These are phyloP conservation scores for Tineola bisselliella DNA, from an alignment of 2,888 invertebrate genomes.

Conservation along the genomic window DNA sequence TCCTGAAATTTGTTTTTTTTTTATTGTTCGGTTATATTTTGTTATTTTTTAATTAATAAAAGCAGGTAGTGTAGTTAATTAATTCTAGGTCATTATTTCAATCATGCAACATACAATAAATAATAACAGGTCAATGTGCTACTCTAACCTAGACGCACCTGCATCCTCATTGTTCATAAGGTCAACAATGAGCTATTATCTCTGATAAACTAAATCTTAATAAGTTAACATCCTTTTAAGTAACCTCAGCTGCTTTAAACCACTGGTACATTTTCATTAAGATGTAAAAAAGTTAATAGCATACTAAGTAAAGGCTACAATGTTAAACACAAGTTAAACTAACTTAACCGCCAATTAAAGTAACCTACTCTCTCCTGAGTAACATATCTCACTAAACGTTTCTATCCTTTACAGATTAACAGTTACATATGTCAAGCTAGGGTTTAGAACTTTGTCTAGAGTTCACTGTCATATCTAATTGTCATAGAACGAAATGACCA, in stretches of 20 bases:
- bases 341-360: constrained; percentile 50
- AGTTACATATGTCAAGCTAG: constrained; percentile 35
- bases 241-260: neutral
- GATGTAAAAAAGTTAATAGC: constrained; percentile 6
- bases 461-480: no score
- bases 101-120: constrained; percentile 1
- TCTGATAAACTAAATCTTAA: neutral
- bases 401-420: constrained; percentile 51
- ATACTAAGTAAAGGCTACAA: constrained; percentile 29
- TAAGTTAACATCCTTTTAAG: neutral
- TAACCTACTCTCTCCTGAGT: constrained; percentile 54
- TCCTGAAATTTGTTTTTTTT: neutral
- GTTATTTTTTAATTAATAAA: neutral
- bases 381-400: constrained; percentile 59
- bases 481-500: no score
- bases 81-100: neutral
- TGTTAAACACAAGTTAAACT: constrained; percentile 49
- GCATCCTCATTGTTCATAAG: constrained; percentile 4
- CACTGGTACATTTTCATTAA: constrained; percentile 12
- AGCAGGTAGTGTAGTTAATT: neutral
- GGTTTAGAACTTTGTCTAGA: neutral
- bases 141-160: neutral
- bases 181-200: neutral
- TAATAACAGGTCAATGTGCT: neutral
- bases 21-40: neutral